Percentiles rank a stretch among this genome's conserved stretches.
Conservation (phyloP, 2,797 vertebrate genomes). For the Manis crassicaudata region DNA sequence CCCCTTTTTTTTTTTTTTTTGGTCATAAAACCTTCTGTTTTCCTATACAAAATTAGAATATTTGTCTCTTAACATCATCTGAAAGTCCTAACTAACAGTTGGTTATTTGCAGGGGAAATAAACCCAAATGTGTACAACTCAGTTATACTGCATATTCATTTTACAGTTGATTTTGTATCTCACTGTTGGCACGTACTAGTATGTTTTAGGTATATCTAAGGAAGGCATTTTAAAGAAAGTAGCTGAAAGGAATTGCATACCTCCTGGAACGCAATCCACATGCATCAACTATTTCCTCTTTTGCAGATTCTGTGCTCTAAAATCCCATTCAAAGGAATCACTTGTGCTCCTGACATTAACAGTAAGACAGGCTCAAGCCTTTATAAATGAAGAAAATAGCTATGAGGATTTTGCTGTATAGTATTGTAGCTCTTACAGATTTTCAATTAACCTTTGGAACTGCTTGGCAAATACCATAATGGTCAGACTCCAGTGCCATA, state of each 20-base stretch:
- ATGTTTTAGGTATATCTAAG: conserved; percentile 29
- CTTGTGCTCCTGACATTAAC: conserved; percentile 72
- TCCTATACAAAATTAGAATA: not conserved
- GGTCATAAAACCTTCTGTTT: not conserved
- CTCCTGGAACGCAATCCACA: conserved; percentile 39
- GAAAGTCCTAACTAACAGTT: conserved; percentile 32
- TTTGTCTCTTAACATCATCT: not conserved
- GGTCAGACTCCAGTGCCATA: conserved; percentile 9
- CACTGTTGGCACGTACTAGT: not conserved
- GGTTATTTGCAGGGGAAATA: not conserved
- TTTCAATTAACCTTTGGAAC: conserved; percentile 69
- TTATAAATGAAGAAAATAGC: conserved; percentile 47
- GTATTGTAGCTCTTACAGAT: conserved; percentile 63
- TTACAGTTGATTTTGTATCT: not conserved
- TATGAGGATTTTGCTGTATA: conserved; percentile 55
- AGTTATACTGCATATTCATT: not conserved
- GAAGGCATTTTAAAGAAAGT: conserved; percentile 59
- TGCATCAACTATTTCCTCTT: conserved; percentile 22
- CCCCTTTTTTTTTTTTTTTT: not conserved
- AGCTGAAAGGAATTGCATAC: conserved; percentile 31
- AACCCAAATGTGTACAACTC: not conserved
- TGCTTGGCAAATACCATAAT: conserved; percentile 46
- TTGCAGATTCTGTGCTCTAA: conserved; percentile 40
- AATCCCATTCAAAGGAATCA: conserved; percentile 66
- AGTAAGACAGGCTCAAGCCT: conserved; percentile 49